A percentile compares a stretch with the other conserved stretches of the same genome.
phyloP scores from a whole-genome alignment of 2,797 vertebrate species.

The Myotis planiceps region DNA sequence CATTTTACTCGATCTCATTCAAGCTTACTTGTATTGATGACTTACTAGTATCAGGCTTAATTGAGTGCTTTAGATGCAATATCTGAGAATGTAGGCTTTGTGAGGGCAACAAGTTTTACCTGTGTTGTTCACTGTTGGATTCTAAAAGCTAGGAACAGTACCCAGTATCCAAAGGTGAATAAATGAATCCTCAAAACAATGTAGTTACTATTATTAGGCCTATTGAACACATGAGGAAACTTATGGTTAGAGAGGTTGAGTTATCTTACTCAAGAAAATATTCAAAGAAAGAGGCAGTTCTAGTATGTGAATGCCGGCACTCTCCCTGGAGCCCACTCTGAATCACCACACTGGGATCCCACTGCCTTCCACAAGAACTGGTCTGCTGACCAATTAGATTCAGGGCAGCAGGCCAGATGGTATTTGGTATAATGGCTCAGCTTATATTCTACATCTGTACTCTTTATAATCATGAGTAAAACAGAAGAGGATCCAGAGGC shows the following conservation, averaged over 20 bases:
- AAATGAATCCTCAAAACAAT: background rate
- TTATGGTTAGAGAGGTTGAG: background rate
- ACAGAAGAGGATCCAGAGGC: conserved; percentile 47
- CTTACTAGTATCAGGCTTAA: background rate
- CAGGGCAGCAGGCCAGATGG: background rate
- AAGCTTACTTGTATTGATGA: background rate
- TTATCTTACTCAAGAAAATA: background rate
- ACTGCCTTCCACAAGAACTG: background rate
- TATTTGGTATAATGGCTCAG: background rate
- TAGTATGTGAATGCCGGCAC: background rate
- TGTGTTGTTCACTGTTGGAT: background rate
- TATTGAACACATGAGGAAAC: background rate
- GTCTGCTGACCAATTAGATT: background rate
- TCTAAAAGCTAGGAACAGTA: background rate
- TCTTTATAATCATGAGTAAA: conserved; percentile 18
- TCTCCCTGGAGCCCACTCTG: background rate
- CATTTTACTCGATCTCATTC: background rate
- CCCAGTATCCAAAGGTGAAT: background rate
- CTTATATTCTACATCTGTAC: background rate
- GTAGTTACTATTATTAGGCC: background rate
- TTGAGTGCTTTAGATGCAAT: background rate
- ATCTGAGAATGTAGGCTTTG: background rate
- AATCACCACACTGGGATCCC: background rate
- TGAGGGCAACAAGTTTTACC: background rate
- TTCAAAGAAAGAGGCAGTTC: background rate